These are phyloP conservation scores for Drosophila mauritiana DNA, from an alignment of 1,140 invertebrate genomes.

Conservation along the genomic window DNA sequence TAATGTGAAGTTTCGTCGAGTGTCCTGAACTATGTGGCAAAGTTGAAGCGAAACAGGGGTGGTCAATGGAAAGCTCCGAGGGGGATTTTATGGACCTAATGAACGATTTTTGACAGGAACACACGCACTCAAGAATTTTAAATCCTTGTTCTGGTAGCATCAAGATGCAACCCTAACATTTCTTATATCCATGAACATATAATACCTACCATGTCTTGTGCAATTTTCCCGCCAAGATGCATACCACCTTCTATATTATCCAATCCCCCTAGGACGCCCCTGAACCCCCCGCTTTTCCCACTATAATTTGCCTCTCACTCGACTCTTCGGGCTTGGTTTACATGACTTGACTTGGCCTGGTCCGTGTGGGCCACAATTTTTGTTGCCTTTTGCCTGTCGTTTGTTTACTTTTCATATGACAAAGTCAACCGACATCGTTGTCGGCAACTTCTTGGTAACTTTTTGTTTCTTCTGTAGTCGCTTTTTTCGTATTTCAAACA, in stretches of 20 bases:
- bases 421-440: slow-evolving; percentile 76
- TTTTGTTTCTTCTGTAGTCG: slow-evolving; percentile 44
- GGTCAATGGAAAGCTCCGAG: neutral
- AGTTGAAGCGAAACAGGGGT: slow-evolving; percentile 25
- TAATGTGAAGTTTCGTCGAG: slow-evolving; percentile 61
- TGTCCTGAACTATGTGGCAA: slow-evolving; percentile 60
- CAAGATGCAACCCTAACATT: no score
- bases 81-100: neutral
- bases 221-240: neutral
- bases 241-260: neutral
- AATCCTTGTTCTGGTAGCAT: no score
- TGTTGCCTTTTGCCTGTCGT: slow-evolving; percentile 75
- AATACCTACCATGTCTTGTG: neutral
- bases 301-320: slow-evolving; percentile 17
- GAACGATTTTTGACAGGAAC: no score
- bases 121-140: no score
- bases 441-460: slow-evolving; percentile 76
- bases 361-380: slow-evolving; percentile 54
- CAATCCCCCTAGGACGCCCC: slow-evolving; percentile 9
- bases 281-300: slow-evolving; percentile 19
- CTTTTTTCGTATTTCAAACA: slow-evolving; percentile 43
- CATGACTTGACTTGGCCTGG: slow-evolving; percentile 33
- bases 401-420: slow-evolving; percentile 82
- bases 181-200: neutral
- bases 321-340: slow-evolving; percentile 9